Percentiles rank a stretch among this genome's conserved stretches.
phyloP scores from a whole-genome alignment of 2,797 vertebrate genomes.

The Percopsis omiscomaycus region DNA sequence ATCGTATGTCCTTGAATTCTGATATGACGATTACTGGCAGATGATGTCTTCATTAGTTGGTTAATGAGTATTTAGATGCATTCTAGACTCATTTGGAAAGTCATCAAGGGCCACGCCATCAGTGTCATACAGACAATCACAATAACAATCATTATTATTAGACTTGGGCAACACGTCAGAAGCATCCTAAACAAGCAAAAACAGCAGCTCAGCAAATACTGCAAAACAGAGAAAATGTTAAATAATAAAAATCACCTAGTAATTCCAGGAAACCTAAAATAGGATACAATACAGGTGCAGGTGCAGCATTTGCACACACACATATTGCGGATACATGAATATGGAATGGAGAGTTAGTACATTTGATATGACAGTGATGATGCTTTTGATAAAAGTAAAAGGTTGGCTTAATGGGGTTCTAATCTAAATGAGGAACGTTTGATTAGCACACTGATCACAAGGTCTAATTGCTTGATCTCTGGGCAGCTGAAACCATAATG shows the following conservation, averaged over 20 bases:
- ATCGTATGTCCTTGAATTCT: slow-evolving; percentile 29
- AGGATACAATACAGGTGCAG: no score
- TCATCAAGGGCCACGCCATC: slow-evolving; percentile 43
- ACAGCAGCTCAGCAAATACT: no score
- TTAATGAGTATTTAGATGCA: slow-evolving; percentile 52
- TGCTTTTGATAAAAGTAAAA: slow-evolving; percentile 9
- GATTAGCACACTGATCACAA: slow-evolving; percentile 27
- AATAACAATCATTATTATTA: no score
- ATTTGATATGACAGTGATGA: neutral
- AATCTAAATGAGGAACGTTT: slow-evolving; percentile 33
- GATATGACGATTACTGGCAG: slow-evolving; percentile 35
- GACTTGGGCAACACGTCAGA: no score
- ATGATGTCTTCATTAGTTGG: slow-evolving; percentile 47
- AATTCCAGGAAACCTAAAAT: no score
- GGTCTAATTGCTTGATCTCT: slow-evolving; percentile 54
- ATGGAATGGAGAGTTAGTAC: neutral
- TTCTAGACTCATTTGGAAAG: slow-evolving; percentile 27
- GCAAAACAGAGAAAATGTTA: no score
- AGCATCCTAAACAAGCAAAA: no score
- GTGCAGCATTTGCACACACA: no score
- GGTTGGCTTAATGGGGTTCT: slow-evolving; percentile 35
- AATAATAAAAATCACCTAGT: no score
- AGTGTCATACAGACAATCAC: slow-evolving; percentile 22
- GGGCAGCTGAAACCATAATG: slow-evolving; percentile 33
- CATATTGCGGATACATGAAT: neutral